Base-by-base conservation (phyloP, 2,888 invertebrate genomes). In the Leucoma salicis region DNA sequence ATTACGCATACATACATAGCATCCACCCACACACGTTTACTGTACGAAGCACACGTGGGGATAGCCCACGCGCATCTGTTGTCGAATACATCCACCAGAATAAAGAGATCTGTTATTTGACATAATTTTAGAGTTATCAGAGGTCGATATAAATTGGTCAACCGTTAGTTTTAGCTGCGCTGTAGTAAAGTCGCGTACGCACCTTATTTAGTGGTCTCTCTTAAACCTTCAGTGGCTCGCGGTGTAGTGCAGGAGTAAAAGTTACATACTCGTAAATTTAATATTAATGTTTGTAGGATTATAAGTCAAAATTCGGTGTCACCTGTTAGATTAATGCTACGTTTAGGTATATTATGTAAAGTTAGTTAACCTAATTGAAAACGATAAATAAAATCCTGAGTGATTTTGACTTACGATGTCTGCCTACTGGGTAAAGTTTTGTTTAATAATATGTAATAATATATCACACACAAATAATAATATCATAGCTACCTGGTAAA, bases 141-240 rank as follows among this genome's bases (percentile, higher is more conserved):
- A 42, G 64, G 10, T 64, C 62, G 41, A 8, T 1, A 5, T 51
- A 38, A 28, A 24, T n/a, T 69, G 66, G 68, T 7, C 14, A 16
- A 38, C 14, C 61, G 47, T 57, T 67, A 58, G 63, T 67, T 64
- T 67, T 63, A 58, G 62, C 51, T 42, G 10, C 14, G 39, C 46
- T 41, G 62, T 66, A 66, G 70, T 74, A 66, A 65, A 51, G 60
- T 48, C 53, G 52, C 61, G 70, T 66, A 67, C 73, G 66, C 71
- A 53, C 79, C 78, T 63, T 78, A 74, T 80, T 75, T 77, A 78
- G 77, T 53, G 60, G 54, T 65, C 63, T 31, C 47, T 53, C 53
- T 49, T 54, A 55, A 64, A 63, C 49, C 63, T 67, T 63, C 49
- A 46, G 63, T 4, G 59, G 55, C 55, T 71, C 64, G 54, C 46